Percentiles rank a stretch among this genome's conserved stretches.
These are phyloP conservation scores for Blastobasis adustella DNA, from an alignment of 2,888 invertebrate genomes.

Conservation along the genomic window DNA sequence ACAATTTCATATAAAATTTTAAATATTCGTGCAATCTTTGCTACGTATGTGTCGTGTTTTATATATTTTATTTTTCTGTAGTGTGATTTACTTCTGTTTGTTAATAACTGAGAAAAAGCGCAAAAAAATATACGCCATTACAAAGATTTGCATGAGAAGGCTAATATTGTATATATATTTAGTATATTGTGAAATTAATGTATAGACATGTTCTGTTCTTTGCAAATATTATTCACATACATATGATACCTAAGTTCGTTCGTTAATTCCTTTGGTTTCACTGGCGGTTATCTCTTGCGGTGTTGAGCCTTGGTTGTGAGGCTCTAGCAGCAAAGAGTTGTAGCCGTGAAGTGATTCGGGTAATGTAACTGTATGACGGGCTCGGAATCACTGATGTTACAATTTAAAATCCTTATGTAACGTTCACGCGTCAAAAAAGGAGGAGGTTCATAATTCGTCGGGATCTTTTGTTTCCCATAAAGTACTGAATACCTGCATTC, in stretches of 20 bases:
- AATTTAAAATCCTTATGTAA: too few species aligned
- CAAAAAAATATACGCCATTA: constrained; percentile 49
- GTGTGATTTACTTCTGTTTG: constrained; percentile 69
- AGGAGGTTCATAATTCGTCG: too few species aligned
- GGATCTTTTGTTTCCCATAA: too few species aligned
- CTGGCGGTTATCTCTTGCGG: constrained; percentile 23
- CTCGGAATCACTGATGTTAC: too few species aligned
- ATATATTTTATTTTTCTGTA: constrained; percentile 64
- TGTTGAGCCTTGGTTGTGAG: background rate
- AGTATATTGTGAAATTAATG: constrained; percentile 59
- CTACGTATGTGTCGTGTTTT: constrained; percentile 66
- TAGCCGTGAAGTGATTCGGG: too few species aligned
- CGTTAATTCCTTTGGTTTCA: constrained; percentile 32
- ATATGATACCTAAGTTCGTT: constrained; percentile 18
- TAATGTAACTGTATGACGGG: too few species aligned
- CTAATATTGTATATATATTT: constrained; percentile 56
- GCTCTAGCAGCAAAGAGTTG: background rate
- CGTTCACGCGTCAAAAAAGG: too few species aligned
- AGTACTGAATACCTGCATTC: too few species aligned
- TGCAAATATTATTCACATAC: constrained; percentile 38
- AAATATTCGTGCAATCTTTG: constrained; percentile 51
- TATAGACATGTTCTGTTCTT: constrained; percentile 53
- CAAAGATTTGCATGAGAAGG: constrained; percentile 51
- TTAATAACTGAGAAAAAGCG: constrained; percentile 53
- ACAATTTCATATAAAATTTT: constrained; percentile 49